A percentile compares a stretch with the other conserved stretches of the same genome.
These are phyloP conservation scores for Gambusia holbrooki DNA, from an alignment of 2,113 vertebrate genomes.

Conservation along the genomic window DNA sequence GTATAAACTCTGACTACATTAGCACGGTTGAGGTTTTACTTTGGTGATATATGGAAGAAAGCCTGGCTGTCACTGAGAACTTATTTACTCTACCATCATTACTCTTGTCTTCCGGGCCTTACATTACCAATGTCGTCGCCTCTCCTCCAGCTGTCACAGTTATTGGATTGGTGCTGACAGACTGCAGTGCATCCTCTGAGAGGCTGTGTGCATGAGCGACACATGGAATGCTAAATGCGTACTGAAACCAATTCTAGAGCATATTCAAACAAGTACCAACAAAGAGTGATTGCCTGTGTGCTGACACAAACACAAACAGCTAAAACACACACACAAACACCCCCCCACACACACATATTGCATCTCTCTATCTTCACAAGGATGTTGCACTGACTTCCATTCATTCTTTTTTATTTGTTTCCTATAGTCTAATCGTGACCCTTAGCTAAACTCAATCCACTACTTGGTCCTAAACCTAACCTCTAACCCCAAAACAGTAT, in stretches of 20 bases:
- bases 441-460: no score
- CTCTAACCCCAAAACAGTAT: no score
- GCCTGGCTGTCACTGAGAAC: slow-evolving; percentile 51
- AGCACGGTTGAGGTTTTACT: background rate
- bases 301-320: slow-evolving; percentile 4
- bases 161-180: slow-evolving; percentile 68
- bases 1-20: background rate
- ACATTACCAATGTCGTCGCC: slow-evolving; percentile 33
- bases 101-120: slow-evolving; percentile 32
- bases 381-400: no score
- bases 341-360: background rate
- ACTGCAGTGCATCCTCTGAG: slow-evolving; percentile 39
- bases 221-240: background rate
- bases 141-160: slow-evolving; percentile 51
- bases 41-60: slow-evolving; percentile 23
- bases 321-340: background rate
- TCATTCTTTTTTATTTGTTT: no score
- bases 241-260: slow-evolving; percentile 4
- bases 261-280: slow-evolving; percentile 6
- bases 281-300: slow-evolving; percentile 21
- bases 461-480: no score
- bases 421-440: no score
- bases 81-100: slow-evolving; percentile 59
- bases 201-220: slow-evolving; percentile 30
- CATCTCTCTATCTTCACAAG: no score